Conservation (phyloP, 2,888 invertebrate species). For the Drosophila crucigera region DNA sequence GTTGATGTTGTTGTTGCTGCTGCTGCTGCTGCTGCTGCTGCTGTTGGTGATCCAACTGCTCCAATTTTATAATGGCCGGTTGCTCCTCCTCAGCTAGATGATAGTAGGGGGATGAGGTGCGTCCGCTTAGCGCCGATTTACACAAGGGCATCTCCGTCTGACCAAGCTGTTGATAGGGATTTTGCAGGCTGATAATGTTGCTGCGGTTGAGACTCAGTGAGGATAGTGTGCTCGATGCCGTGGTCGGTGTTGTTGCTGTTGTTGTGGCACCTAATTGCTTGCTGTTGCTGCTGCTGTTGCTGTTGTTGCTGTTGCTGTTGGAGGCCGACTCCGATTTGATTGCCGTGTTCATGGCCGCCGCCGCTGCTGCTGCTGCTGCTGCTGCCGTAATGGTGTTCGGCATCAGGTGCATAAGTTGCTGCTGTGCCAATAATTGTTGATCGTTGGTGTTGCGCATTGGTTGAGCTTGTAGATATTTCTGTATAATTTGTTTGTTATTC, state of each 20-base stretch:
- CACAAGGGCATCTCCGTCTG: conserved; percentile 64
- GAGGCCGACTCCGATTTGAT: conserved; percentile 66
- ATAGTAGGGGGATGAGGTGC: conserved; percentile 61
- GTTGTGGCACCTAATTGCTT: conserved; percentile 51
- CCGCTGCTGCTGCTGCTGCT: conserved; percentile 59
- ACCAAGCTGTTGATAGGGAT: conserved; percentile 70
- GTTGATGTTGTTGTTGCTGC: conserved; percentile 68
- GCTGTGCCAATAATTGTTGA: conserved; percentile 71
- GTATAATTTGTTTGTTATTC: conserved; percentile 80
- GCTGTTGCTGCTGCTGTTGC: conserved; percentile 49
- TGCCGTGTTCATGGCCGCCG: conserved; percentile 51
- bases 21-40: conserved; percentile 62
- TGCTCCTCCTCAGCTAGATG: conserved; percentile 52
- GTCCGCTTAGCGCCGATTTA: conserved; percentile 53
- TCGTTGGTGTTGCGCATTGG: conserved; percentile 63
- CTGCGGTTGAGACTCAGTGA: conserved; percentile 69
- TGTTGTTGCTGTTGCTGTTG: conserved; percentile 58
- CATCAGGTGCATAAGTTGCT: conserved; percentile 74
- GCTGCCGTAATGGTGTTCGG: conserved; percentile 70
- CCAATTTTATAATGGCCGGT: conserved; percentile 63
- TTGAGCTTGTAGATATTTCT: conserved; percentile 83
- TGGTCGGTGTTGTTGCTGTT: conserved; percentile 71
- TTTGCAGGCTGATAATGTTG: conserved; percentile 73
- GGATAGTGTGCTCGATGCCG: conserved; percentile 75
- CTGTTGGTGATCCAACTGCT: conserved; percentile 71